A percentile compares a stretch with the other conserved stretches of the same genome.
Conservation (phyloP, 2,888 invertebrate genomes). For the Sarcophaga subvicina region DNA sequence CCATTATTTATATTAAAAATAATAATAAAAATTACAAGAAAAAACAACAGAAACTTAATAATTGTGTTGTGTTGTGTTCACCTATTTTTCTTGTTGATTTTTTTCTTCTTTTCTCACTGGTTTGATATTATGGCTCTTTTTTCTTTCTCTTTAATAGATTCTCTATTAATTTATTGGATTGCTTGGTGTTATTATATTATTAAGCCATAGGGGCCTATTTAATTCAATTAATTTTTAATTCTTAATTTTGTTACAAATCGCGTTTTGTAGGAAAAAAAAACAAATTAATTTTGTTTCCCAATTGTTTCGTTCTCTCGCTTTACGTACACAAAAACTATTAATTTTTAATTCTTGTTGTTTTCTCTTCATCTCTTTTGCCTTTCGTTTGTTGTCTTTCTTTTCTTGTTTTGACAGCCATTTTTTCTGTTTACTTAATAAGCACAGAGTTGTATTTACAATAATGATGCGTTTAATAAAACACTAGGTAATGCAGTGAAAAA, state of each 20-base stretch:
- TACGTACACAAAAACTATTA: conserved; percentile 66
- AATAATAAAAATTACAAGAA: conserved; percentile 1
- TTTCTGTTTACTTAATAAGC: conserved; percentile 5
- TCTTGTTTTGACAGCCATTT: conserved; percentile 62
- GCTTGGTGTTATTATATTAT: not conserved
- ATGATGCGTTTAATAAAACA: not conserved
- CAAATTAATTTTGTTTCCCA: conserved; percentile 22
- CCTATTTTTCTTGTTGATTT: conserved; percentile 14
- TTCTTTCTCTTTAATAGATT: not conserved
- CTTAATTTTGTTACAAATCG: conserved; percentile 67
- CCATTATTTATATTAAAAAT: too few species aligned
- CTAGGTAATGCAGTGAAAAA: not conserved
- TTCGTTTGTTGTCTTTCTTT: conserved; percentile 19
- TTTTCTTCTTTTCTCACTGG: not conserved
- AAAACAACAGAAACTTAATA: not conserved
- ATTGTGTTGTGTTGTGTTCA: conserved; percentile 21
- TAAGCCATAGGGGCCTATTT: not conserved
- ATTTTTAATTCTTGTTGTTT: conserved; percentile 62
- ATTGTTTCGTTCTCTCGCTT: conserved; percentile 40
- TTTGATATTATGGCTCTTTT: not conserved
- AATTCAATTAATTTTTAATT: conserved; percentile 60
- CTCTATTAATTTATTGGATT: conserved; percentile 27
- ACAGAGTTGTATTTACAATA: conserved; percentile 8
- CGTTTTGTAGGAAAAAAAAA: conserved; percentile 27
- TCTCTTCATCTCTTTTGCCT: conserved; percentile 6